Evolutionary conservation across 2,888 invertebrate genomes (phyloP), one percentile per base, ranked within the genome.

Genomic region (Zygaena filipendulae): DNA sequence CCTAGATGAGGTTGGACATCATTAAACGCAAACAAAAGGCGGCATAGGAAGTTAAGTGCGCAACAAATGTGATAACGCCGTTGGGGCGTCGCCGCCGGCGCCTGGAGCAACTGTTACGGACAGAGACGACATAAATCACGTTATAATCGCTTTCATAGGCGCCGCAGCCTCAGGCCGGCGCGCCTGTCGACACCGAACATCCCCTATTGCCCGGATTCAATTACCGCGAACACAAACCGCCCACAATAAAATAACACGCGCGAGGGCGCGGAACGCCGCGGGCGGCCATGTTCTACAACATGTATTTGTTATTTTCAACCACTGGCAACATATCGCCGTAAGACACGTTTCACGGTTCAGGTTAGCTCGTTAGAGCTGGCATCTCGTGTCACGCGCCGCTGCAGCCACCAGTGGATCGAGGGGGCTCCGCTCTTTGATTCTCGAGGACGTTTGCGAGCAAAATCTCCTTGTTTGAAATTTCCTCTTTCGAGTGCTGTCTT

Each of bases 301-400:
- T 42, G 44, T 39, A 45, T 41, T 45, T 49, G 52, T 53, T 57
- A 54, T 54, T 54, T 46, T 49, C 35, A 6, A 45, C 45, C 49
- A 42, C 49, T 50, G 50, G 49, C 56, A 58, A 57, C 58, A 57
- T 44, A 47, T 29, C 22, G 35, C 41, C 47, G 43, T 42, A 46
- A 46, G 59, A 55, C 50, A 50, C 49, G 49, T 52, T 49, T 7
- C 50, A 50, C 49, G 49, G 52, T 49, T 7, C 51, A 40, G 54
- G 60, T 59, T 58, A 49, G 59, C 61, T 68, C 59, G 64, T 68
- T 70, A 66, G 40, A 43, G 52, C 49, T 49, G 53, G 52, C 55
- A 52, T 57, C 61, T 60, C 53, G 62, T 62, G 59, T 55, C 50
- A 57, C 64, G 68, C 63, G 43, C 45, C 58, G 53, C 23, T 45